Conservation (phyloP, 2,113 vertebrate species). For the Sminthopsis crassicaudata region DNA sequence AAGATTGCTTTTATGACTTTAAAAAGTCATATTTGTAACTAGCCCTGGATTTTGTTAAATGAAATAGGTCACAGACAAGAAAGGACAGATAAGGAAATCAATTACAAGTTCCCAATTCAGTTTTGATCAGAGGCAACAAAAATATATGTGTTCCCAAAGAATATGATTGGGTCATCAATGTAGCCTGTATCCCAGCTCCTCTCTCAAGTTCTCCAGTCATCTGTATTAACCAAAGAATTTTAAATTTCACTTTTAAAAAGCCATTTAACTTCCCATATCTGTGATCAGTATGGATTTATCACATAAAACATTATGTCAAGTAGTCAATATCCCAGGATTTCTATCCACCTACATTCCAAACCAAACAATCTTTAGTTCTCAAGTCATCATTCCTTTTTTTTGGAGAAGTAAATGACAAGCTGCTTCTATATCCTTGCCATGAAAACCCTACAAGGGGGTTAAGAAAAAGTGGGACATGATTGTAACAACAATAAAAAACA, state of each 20-base stretch:
- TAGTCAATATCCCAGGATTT: not conserved
- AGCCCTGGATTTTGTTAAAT: not conserved
- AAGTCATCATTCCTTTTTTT: not conserved
- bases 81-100: not conserved
- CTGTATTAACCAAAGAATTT: not conserved
- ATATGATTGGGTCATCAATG: not conserved
- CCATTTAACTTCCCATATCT: not conserved
- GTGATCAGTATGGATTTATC: not conserved
- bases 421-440: not conserved
- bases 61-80: not conserved
- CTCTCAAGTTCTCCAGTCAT: not conserved
- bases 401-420: not conserved
- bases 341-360: not conserved
- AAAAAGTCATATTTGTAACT: not conserved
- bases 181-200: not conserved
- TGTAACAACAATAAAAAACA: not conserved
- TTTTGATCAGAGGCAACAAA: not conserved
- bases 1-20: not conserved
- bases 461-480: not conserved
- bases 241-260: not conserved
- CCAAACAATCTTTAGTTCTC: not conserved
- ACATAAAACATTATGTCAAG: not conserved
- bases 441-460: not conserved
- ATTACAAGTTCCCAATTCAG: not conserved
- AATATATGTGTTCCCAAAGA: not conserved